A percentile compares a stretch with the other conserved stretches of the same genome.
Conservation (phyloP, 2,888 invertebrate genomes). For the Microplitis deprimator region DNA sequence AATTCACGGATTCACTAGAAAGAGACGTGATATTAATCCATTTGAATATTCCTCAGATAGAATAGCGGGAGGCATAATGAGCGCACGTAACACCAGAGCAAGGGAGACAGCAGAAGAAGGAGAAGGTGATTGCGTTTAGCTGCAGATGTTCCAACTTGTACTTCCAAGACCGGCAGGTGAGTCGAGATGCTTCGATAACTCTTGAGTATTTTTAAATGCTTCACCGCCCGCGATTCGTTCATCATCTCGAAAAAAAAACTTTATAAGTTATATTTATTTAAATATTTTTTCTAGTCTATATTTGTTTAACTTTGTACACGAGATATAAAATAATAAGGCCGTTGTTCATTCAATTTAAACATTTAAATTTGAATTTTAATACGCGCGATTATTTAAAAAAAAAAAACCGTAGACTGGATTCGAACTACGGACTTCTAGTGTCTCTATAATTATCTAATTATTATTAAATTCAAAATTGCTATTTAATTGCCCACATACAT, state of each 20-base stretch:
- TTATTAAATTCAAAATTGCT: no score
- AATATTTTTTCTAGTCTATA: neutral
- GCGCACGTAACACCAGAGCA: conserved; percentile 33
- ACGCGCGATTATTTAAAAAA: no score
- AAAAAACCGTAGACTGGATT: no score
- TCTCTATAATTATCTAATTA: no score
- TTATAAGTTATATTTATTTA: neutral
- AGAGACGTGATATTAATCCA: conserved; percentile 3
- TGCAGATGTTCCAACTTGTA: conserved; percentile 52
- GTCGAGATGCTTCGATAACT: conserved; percentile 66
- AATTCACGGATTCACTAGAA: conserved; percentile 29
- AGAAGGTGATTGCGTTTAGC: conserved; percentile 46
- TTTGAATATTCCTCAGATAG: neutral
- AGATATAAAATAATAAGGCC: no score
- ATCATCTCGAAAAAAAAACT: neutral
- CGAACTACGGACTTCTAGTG: no score
- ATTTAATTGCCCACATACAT: no score
- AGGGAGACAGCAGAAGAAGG: conserved; percentile 22
- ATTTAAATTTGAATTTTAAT: no score
- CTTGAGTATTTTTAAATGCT: conserved; percentile 49
- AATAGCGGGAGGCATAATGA: conserved; percentile 9
- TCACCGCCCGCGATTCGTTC: conserved; percentile 36
- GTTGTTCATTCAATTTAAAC: no score
- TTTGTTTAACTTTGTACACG: neutral
- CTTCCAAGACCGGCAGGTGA: conserved; percentile 61